Percentiles rank a stretch among this genome's conserved stretches.
These are phyloP conservation scores for Mastomys natalensis DNA, from an alignment of 2,113 vertebrate species.

Conservation along the genomic window DNA sequence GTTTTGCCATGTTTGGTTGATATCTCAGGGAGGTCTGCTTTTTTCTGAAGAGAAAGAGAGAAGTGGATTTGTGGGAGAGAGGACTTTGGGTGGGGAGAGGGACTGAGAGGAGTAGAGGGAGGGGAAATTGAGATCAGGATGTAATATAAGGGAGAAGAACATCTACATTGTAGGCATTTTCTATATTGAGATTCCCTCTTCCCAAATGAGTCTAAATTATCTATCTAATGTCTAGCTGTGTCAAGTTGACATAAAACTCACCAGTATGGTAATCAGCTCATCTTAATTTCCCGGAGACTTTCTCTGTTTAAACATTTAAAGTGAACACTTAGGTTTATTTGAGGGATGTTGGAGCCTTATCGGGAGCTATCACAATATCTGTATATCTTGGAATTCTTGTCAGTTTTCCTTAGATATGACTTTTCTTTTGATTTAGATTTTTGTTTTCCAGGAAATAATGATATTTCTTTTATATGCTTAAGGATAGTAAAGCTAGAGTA, in stretches of 20 bases:
- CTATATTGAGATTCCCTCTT: neutral
- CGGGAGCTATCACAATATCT: neutral
- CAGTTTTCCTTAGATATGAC: neutral
- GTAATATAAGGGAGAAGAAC: too few relatives aligned
- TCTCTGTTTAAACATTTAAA: neutral
- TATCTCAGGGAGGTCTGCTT: too few relatives aligned
- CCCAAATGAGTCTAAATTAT: neutral
- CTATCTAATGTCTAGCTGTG: neutral
- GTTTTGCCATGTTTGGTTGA: too few relatives aligned
- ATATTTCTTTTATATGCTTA: neutral
- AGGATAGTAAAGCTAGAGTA: neutral
- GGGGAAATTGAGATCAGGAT: too few relatives aligned
- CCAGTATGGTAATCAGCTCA: neutral
- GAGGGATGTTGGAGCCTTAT: too few relatives aligned
- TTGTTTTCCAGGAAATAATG: neutral
- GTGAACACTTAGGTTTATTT: neutral
- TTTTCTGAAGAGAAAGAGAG: too few relatives aligned
- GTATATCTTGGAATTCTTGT: neutral
- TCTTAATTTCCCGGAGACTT: too few relatives aligned
- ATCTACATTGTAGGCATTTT: neutral
- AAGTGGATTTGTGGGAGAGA: too few relatives aligned
- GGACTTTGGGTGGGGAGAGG: too few relatives aligned
- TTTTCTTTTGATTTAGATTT: constrained; percentile 33
- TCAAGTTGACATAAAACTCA: neutral
- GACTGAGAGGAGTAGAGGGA: too few relatives aligned